These are phyloP conservation scores for Parnassius smintheus DNA, from an alignment of 2,888 invertebrate species.

Conservation along the genomic window DNA sequence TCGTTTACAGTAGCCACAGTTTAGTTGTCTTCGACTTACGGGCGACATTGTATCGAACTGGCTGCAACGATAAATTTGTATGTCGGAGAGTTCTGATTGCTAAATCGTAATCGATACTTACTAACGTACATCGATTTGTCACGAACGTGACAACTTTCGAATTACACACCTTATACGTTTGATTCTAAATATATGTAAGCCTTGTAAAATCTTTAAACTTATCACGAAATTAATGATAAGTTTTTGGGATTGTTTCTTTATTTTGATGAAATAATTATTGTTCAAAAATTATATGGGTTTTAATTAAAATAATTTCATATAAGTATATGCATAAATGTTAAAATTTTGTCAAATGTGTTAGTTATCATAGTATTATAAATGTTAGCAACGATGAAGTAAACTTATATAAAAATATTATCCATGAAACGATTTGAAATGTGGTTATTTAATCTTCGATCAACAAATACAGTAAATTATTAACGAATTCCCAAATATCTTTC, in stretches of 20 bases:
- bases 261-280: not conserved
- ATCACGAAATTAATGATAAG: constrained; percentile 7
- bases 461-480: no score
- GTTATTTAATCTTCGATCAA: no score
- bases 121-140: constrained; percentile 46
- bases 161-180: constrained; percentile 8
- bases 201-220: constrained; percentile 14
- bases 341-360: no score
- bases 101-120: constrained; percentile 46
- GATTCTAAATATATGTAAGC: constrained; percentile 1
- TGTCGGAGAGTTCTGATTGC: constrained; percentile 39
- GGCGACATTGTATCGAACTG: constrained; percentile 22
- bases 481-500: no score
- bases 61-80: constrained; percentile 30
- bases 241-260: constrained; percentile 11
- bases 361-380: no score
- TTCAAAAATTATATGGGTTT: no score
- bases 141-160: constrained; percentile 38
- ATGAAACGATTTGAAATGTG: no score
- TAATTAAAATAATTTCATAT: no score
- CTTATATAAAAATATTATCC: no score
- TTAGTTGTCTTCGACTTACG: not conserved
- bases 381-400: no score
- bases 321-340: no score
- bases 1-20: constrained; percentile 27